phyloP scores from a whole-genome alignment of 2,113 vertebrate species.

The Spermophilus dauricus region DNA sequence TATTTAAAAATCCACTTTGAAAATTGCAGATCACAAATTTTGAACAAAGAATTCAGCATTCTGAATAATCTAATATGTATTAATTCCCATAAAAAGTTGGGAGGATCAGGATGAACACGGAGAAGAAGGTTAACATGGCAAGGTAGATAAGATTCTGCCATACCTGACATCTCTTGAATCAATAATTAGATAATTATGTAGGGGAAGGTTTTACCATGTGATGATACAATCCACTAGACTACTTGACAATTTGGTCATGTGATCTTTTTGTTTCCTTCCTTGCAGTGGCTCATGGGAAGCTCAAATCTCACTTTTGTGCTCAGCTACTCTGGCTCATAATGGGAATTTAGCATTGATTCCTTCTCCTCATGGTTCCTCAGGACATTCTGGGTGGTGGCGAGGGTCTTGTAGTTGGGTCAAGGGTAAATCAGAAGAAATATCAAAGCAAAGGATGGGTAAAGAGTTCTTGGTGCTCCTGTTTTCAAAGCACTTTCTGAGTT shows the following conservation, averaged over 20 bases:
- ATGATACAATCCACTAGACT: background rate
- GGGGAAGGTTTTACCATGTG: background rate
- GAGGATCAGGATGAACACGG: background rate
- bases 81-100: background rate
- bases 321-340: background rate
- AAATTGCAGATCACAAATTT: background rate
- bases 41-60: background rate
- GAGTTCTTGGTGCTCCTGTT: background rate
- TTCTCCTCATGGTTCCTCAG: background rate
- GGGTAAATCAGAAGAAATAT: background rate
- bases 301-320: background rate
- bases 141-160: background rate
- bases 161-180: background rate
- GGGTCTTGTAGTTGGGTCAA: background rate
- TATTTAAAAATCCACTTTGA: conserved; percentile 7
- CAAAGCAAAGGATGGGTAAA: background rate
- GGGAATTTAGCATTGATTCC: rapidly evolving
- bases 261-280: background rate
- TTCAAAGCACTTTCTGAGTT: background rate
- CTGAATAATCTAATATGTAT: background rate
- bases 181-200: background rate
- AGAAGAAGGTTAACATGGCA: background rate
- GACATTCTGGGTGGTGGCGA: background rate
- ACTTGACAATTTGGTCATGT: background rate
- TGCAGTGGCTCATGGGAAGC: background rate